These are phyloP conservation scores for Bombyx huttoni DNA, from an alignment of 2,888 invertebrate species.

Conservation along the genomic window DNA sequence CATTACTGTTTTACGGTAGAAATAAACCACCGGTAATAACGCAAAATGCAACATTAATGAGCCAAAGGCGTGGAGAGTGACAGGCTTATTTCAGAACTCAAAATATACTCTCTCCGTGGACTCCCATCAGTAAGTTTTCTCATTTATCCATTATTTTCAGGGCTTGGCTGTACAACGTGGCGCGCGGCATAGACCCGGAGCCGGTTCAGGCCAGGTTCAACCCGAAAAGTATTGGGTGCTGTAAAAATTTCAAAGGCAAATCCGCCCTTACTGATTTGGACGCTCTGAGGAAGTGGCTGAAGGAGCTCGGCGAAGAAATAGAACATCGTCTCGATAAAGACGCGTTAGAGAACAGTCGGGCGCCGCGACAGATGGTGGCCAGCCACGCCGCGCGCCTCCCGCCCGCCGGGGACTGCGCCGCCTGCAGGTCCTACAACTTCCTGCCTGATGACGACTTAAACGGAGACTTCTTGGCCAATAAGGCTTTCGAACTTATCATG, in stretches of 20 bases:
- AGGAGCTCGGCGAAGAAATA: constrained; percentile 85
- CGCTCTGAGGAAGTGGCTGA: constrained; percentile 84
- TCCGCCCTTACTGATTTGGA: constrained; percentile 78
- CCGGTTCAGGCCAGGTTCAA: constrained; percentile 87
- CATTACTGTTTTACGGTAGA: no score
- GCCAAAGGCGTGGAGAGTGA: neutral
- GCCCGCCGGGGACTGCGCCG: constrained; percentile 68
- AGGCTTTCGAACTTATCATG: constrained; percentile 77
- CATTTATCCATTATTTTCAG: constrained; percentile 45
- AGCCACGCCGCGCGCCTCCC: constrained; percentile 75
- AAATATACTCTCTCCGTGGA: no score
- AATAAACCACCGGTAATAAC: no score
- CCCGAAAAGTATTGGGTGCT: constrained; percentile 95
- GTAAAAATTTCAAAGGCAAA: constrained; percentile 92
- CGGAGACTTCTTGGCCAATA: constrained; percentile 75
- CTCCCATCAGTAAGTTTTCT: no score
- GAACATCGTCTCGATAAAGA: constrained; percentile 87
- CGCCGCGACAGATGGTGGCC: constrained; percentile 84
- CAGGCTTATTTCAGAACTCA: no score
- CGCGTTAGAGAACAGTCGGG: constrained; percentile 83
- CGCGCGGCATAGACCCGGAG: constrained; percentile 89
- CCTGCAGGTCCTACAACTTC: constrained; percentile 77
- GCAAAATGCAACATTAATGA: no score
- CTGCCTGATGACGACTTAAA: constrained; percentile 74
- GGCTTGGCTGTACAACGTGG: constrained; percentile 87